Evolutionary conservation across 92 coral and sea anemone genomes (phyloP), one percentile per base, ranked within the genome.

Genomic region (Metridium senile): DNA sequence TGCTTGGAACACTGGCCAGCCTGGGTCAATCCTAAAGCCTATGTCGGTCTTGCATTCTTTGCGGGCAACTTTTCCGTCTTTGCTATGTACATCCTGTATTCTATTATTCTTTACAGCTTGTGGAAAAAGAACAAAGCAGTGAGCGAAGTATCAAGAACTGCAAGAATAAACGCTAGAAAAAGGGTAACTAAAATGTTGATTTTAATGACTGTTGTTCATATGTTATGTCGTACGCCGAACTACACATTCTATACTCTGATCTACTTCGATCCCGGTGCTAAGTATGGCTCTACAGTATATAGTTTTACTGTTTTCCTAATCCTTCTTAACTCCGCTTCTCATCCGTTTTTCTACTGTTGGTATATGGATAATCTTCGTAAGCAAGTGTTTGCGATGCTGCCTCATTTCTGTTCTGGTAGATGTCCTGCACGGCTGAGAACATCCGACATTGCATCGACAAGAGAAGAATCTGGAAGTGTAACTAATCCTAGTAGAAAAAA

Each of bases 241-340:
- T 91, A 88, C 81, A 82, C 86, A 20, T 77, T 89, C 57, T 91
- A 91, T 43, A 72, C 81, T 13, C 51, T 91, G 71, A 89, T 86
- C n/a, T 80, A 81, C 51, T 75, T 77, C 26, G 81, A 74, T 33
- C 93, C 97, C 9, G 90, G 77, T 18, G 79, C 81, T 26, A 69
- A 62, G 28, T 91, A 91, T 70, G 97, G 97, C 26, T 91, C 97
- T 62, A 82, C 80, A 9, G 75, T 87, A 31, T 91, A 91, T 52
- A 88, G 74, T 33, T 73, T 91, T 80, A 91, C 97, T 0, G 97
- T 91, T 19, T 72, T 91, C 58, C 74, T 91, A 49, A 89, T 91
- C 43, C 85, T 91, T 7, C 72, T 91, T 25, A 91, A 91, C 79
- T 86, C 97, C 28, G 86, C 97, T 20, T 82, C 86, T 19, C 88